Conservation (phyloP, 2,113 vertebrate genomes). For the Panthera leo region DNA sequence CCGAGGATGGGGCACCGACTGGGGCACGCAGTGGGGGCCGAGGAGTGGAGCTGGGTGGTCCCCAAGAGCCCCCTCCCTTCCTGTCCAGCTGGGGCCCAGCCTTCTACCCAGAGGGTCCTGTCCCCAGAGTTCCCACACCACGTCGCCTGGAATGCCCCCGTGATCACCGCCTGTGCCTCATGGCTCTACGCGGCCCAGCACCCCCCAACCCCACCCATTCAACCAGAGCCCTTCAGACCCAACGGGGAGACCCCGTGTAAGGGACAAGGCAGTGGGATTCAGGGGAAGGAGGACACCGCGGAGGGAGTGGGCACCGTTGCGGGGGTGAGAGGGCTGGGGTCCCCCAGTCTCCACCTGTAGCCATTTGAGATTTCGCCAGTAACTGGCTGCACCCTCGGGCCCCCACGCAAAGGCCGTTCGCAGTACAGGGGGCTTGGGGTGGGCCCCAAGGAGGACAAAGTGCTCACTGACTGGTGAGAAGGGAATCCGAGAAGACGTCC, state of each 20-base stretch:
- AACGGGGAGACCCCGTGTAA: background rate
- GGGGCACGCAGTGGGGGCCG: accelerated
- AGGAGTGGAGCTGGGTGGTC: background rate
- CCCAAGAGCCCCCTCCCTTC: background rate
- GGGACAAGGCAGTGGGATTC: background rate
- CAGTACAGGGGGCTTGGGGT: background rate
- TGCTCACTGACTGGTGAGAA: background rate
- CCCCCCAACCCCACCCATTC: no score
- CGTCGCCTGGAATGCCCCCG: background rate
- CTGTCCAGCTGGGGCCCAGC: no score
- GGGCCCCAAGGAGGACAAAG: background rate
- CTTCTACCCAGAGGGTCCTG: background rate
- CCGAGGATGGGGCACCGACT: accelerated
- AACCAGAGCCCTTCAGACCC: background rate
- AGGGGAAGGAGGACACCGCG: accelerated
- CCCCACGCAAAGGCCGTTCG: background rate
- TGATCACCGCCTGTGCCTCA: background rate
- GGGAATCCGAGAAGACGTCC: background rate
- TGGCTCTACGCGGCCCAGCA: background rate
- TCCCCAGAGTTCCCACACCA: background rate
- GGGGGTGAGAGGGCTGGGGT: no score
- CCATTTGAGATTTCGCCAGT: background rate
- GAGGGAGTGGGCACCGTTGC: background rate
- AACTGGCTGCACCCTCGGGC: background rate
- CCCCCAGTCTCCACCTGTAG: background rate